A percentile compares a stretch with the other conserved stretches of the same genome.
These are phyloP conservation scores for Regulus satrapa DNA, from an alignment of 2,113 vertebrate species.

Conservation along the genomic window DNA sequence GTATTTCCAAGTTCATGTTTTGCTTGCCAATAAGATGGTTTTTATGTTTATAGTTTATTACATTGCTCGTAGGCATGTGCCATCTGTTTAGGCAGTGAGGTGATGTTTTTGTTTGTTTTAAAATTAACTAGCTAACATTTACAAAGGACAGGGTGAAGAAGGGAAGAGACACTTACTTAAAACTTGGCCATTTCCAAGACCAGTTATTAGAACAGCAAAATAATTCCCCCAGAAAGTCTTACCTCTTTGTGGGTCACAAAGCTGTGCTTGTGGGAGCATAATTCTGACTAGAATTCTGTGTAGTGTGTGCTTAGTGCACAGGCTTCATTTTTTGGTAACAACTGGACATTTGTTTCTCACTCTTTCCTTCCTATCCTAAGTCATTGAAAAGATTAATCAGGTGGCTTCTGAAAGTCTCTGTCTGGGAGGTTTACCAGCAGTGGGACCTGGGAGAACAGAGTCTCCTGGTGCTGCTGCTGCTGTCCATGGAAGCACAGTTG, in stretches of 20 bases:
- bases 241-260: not conserved
- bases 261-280: not conserved
- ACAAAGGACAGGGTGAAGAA: not conserved
- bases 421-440: not conserved
- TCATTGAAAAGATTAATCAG: not conserved
- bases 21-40: not conserved
- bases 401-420: not conserved
- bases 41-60: not conserved
- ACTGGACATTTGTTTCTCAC: not conserved
- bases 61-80: not conserved
- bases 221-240: not conserved
- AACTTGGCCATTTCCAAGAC: not conserved
- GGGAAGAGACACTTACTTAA: not conserved
- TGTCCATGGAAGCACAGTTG: rapidly evolving
- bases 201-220: not conserved
- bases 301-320: not conserved
- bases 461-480: not conserved
- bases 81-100: not conserved
- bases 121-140: not conserved
- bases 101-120: not conserved
- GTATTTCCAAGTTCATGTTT: not conserved
- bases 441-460: not conserved
- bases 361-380: not conserved
- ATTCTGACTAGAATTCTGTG: not conserved
- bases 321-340: not conserved